phyloP scores from a whole-genome alignment of 1,140 invertebrate genomes.

The Meloidogyne floridensis region DNA sequence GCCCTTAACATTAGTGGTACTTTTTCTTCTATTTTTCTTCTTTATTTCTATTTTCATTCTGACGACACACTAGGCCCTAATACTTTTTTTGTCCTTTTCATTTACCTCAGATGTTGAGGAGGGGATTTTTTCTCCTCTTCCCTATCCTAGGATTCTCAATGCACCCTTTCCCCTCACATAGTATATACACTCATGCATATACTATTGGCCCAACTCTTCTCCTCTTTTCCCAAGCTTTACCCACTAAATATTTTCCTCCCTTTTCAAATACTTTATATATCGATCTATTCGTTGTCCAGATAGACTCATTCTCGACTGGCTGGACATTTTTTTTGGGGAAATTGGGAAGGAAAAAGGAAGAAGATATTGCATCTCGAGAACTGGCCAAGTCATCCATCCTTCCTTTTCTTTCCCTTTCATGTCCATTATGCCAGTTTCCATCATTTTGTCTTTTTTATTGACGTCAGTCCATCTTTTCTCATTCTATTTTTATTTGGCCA shows the following conservation, averaged over 20 bases:
- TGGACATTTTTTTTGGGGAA: not conserved
- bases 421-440: constrained; percentile 12
- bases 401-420: not conserved
- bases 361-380: not conserved
- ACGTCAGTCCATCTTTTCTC: constrained; percentile 5
- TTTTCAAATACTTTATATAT: not conserved
- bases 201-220: not conserved
- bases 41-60: not conserved
- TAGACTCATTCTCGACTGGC: constrained; percentile 4
- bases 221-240: not conserved
- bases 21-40: not conserved
- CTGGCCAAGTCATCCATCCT: not conserved
- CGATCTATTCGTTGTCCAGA: not conserved
- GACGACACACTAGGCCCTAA: not conserved
- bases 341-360: too few species aligned
- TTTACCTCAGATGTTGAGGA: not conserved
- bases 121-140: not conserved
- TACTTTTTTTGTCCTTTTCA: constrained; percentile 7
- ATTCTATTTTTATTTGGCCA: not conserved
- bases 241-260: not conserved
- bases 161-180: not conserved
- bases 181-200: not conserved
- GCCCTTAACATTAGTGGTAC: not conserved
- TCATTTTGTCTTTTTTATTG: not conserved
- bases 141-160: not conserved